A percentile compares a stretch with the other conserved stretches of the same genome.
phyloP scores from a whole-genome alignment of 2,797 vertebrate species.

The Hozukius guyotensis region DNA sequence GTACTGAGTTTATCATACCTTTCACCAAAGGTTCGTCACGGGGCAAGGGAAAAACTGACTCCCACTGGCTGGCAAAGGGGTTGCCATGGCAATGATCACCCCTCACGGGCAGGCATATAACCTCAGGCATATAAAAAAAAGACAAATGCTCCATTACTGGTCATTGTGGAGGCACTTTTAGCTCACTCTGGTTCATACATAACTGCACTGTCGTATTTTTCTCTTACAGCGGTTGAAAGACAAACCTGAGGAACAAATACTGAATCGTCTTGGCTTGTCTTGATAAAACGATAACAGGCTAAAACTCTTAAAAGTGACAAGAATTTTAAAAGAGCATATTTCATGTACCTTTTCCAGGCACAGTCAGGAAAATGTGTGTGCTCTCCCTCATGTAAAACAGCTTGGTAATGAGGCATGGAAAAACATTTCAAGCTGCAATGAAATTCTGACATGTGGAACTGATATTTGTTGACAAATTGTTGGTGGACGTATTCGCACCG shows the following conservation, averaged over 20 bases:
- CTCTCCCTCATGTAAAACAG: slow-evolving; percentile 19
- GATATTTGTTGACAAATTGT: slow-evolving; percentile 38
- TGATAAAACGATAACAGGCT: neutral
- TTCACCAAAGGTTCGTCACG: slow-evolving; percentile 9
- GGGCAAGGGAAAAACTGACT: neutral
- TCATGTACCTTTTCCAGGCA: slow-evolving; percentile 19
- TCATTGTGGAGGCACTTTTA: neutral
- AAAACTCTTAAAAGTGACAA: slow-evolving; percentile 4
- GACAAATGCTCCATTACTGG: neutral
- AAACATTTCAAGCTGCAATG: slow-evolving; percentile 51
- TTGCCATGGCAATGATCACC: slow-evolving; percentile 1
- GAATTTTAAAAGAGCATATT: neutral
- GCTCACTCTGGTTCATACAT: neutral
- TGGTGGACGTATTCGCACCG: neutral
- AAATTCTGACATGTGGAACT: slow-evolving; percentile 39
- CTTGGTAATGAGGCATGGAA: slow-evolving; percentile 45
- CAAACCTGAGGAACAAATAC: neutral
- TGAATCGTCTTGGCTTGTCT: neutral
- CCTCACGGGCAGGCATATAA: neutral
- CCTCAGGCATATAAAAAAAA: neutral
- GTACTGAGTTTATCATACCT: neutral
- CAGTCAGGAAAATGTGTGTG: neutral
- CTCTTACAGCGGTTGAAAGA: neutral
- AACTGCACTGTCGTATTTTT: neutral
- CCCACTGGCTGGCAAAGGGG: neutral